These are phyloP conservation scores for Parapsyche elsis DNA, from an alignment of 1,140 invertebrate species.

Conservation along the genomic window DNA sequence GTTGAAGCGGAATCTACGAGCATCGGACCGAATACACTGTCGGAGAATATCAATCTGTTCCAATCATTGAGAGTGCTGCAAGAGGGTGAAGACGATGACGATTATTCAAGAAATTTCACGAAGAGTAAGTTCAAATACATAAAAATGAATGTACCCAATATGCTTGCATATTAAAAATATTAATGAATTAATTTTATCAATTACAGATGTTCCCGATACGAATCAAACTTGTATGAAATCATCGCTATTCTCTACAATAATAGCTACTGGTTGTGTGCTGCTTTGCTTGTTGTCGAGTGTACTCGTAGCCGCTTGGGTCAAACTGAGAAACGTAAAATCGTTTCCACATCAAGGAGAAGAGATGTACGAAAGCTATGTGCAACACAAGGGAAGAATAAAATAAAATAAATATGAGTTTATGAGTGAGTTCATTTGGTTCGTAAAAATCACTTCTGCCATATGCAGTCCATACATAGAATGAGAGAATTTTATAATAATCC, in stretches of 20 bases:
- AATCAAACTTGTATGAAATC: slow-evolving; percentile 80
- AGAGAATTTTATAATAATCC: slow-evolving; percentile 1
- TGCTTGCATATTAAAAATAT: too few species aligned
- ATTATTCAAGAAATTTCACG: slow-evolving; percentile 59
- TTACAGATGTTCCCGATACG: slow-evolving; percentile 63
- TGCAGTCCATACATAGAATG: slow-evolving; percentile 31
- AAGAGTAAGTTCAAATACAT: slow-evolving; percentile 41
- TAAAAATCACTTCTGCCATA: slow-evolving; percentile 38
- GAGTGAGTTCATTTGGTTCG: not conserved
- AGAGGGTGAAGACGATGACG: slow-evolving; percentile 82
- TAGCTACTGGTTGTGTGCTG: slow-evolving; percentile 75
- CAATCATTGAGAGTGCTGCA: slow-evolving; percentile 88
- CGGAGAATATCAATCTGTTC: slow-evolving; percentile 90
- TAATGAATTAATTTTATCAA: not conserved
- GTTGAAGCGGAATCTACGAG: slow-evolving; percentile 60
- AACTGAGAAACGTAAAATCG: slow-evolving; percentile 70
- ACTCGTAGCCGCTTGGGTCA: slow-evolving; percentile 76
- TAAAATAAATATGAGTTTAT: slow-evolving; percentile 58
- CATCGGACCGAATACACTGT: slow-evolving; percentile 67
- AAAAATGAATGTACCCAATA: too few species aligned
- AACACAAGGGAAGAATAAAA: slow-evolving; percentile 78
- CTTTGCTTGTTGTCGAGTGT: slow-evolving; percentile 77
- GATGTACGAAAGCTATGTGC: slow-evolving; percentile 73
- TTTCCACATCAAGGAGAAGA: slow-evolving; percentile 67
- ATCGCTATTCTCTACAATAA: slow-evolving; percentile 78